These are phyloP conservation scores for Microctenopoma stevenorrisi DNA, from an alignment of 2,797 vertebrate species.

Conservation along the genomic window DNA sequence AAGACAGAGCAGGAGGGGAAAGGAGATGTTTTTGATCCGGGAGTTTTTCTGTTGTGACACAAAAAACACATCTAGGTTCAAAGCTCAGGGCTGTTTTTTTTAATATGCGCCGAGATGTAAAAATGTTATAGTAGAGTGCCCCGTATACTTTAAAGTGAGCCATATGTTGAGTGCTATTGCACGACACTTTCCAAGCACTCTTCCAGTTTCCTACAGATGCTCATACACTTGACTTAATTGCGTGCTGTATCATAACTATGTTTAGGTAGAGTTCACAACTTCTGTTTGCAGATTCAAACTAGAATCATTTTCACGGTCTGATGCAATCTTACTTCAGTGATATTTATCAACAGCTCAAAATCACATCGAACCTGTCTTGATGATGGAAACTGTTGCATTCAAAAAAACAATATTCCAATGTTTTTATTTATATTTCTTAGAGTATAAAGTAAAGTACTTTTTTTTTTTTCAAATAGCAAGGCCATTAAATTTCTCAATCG, in stretches of 20 bases:
- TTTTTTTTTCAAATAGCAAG: background rate
- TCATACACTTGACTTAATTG: constrained; percentile 26
- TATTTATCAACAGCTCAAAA: background rate
- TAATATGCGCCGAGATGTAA: constrained; percentile 10
- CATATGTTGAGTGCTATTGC: constrained; percentile 29
- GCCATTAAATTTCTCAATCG: constrained; percentile 23
- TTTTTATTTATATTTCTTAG: background rate
- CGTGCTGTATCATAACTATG: constrained; percentile 11
- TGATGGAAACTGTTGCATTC: background rate
- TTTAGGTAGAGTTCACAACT: constrained; percentile 24
- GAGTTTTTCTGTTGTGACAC: constrained; percentile 37
- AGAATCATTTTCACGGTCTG: background rate
- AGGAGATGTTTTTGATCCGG: constrained; percentile 44
- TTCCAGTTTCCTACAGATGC: constrained; percentile 6
- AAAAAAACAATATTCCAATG: too few species aligned
- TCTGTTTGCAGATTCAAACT: constrained; percentile 24
- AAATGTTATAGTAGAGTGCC: constrained; percentile 1
- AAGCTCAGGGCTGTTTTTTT: constrained; percentile 21
- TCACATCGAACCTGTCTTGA: background rate
- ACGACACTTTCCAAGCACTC: constrained; percentile 18
- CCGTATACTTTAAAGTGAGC: constrained; percentile 20
- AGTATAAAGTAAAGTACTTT: too few species aligned
- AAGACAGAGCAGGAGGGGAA: constrained; percentile 28
- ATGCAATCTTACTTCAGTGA: constrained; percentile 20
- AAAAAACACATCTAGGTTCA: constrained; percentile 26